Conservation (phyloP, 2,888 invertebrate species). For the Troides aeacus region DNA sequence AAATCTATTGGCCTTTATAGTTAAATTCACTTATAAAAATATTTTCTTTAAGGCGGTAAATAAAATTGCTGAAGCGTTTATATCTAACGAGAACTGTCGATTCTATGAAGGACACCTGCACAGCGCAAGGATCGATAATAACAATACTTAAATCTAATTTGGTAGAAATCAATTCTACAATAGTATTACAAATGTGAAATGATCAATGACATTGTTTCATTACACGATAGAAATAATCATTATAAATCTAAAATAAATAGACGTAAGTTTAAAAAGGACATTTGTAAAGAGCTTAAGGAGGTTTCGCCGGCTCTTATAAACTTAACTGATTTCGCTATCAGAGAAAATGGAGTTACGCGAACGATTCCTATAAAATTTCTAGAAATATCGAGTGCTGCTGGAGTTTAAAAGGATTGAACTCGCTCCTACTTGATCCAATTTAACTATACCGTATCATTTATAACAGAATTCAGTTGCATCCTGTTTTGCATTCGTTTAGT, state of each 20-base stretch:
- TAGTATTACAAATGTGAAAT: not conserved
- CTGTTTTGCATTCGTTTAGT: not conserved
- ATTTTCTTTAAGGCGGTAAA: not conserved
- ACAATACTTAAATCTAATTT: constrained; percentile 1
- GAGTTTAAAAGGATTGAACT: constrained; percentile 13
- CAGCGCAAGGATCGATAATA: not conserved
- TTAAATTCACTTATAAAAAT: constrained; percentile 23
- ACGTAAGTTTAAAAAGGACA: not conserved
- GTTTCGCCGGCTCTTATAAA: not conserved
- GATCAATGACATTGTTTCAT: constrained; percentile 1
- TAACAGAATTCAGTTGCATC: not conserved
- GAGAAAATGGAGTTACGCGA: constrained; percentile 10
- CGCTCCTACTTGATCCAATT: constrained; percentile 6
- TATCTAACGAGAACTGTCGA: not conserved
- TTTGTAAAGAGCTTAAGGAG: not conserved
- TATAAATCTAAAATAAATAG: constrained; percentile 10
- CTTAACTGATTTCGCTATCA: constrained; percentile 9
- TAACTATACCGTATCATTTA: not conserved
- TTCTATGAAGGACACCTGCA: not conserved
- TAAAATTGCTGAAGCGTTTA: not conserved
- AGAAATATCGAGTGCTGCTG: constrained; percentile 10
- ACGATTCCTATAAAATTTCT: constrained; percentile 12
- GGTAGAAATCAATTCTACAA: not conserved
- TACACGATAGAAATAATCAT: not conserved
- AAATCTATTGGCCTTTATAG: not conserved